phyloP scores from a whole-genome alignment of 2,888 invertebrate genomes.

The Pocota personata region DNA sequence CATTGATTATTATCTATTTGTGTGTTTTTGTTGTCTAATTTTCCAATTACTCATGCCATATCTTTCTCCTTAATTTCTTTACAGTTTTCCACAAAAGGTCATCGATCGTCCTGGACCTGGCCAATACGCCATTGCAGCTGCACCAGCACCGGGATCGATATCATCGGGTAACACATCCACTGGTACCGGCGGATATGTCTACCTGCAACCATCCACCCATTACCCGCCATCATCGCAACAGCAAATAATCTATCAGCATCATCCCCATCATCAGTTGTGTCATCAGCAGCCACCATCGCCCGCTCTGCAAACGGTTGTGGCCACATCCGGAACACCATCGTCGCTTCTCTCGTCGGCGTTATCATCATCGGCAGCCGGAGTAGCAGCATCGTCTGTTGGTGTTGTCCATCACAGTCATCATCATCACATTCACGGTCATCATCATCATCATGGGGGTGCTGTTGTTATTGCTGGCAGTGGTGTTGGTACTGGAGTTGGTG shows the following conservation, averaged over 20 bases:
- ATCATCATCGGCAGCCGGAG: constrained; percentile 40
- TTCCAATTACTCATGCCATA: background rate
- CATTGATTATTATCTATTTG: constrained; percentile 13
- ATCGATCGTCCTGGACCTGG: constrained; percentile 82
- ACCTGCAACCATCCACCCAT: constrained; percentile 81
- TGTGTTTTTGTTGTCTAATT: constrained; percentile 34
- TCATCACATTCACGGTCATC: constrained; percentile 79
- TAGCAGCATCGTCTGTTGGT: constrained; percentile 66
- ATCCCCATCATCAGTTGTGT: constrained; percentile 80
- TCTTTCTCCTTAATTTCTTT: constrained; percentile 63
- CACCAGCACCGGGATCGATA: constrained; percentile 76
- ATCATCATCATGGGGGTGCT: constrained; percentile 81
- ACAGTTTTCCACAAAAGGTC: constrained; percentile 82
- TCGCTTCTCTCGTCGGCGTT: constrained; percentile 53
- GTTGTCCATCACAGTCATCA: constrained; percentile 77
- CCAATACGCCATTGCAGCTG: constrained; percentile 80
- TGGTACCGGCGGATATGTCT: constrained; percentile 80
- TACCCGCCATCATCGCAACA: constrained; percentile 80
- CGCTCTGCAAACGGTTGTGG: constrained; percentile 66
- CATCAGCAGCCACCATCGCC: constrained; percentile 78
- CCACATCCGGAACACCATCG: constrained; percentile 62
- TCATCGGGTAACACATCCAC: constrained; percentile 76
- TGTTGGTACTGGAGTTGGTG: constrained; percentile 79
- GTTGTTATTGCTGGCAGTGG: constrained; percentile 82
- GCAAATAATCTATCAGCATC: constrained; percentile 80